Percentiles rank a stretch among this genome's conserved stretches.
These are phyloP conservation scores for Decapterus maruadsi DNA, from an alignment of 2,797 vertebrate genomes.

Conservation along the genomic window DNA sequence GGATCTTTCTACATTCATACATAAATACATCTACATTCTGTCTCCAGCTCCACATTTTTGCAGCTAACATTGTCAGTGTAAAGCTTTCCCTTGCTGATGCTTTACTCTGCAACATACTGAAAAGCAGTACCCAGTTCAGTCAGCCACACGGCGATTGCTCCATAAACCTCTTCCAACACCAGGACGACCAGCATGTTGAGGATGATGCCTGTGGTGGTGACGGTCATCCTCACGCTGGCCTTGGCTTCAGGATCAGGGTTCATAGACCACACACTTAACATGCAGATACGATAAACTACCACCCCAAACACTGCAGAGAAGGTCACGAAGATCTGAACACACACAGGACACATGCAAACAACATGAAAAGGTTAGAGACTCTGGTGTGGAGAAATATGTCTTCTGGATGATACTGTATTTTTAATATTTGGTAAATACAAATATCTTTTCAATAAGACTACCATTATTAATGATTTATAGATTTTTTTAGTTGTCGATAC, in stretches of 20 bases:
- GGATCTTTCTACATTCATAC: no score
- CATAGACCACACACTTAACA: constrained; percentile 93
- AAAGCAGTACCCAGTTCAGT: constrained; percentile 92
- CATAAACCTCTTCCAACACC: constrained; percentile 97
- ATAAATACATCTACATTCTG: not conserved
- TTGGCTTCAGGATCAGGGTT: constrained; percentile 90
- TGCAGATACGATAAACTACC: constrained; percentile 94
- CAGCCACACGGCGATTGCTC: constrained; percentile 94
- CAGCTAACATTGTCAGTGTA: not conserved
- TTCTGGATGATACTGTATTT: not conserved
- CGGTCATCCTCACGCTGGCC: constrained; percentile 92
- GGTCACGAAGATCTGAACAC: constrained; percentile 89
- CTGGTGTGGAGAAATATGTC: not conserved
- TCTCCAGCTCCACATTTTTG: not conserved
- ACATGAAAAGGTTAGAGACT: constrained; percentile 1
- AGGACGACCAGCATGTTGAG: constrained; percentile 97
- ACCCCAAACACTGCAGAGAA: constrained; percentile 96
- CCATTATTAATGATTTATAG: no score
- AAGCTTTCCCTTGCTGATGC: not conserved
- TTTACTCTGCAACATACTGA: constrained; percentile 2
- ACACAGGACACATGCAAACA: constrained; percentile 15
- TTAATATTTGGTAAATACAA: not conserved
- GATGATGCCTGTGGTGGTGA: constrained; percentile 96
- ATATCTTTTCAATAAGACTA: not conserved
- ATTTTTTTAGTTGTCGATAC: no score